phyloP scores from a whole-genome alignment of 2,113 vertebrate genomes.

The Salminus brasiliensis region DNA sequence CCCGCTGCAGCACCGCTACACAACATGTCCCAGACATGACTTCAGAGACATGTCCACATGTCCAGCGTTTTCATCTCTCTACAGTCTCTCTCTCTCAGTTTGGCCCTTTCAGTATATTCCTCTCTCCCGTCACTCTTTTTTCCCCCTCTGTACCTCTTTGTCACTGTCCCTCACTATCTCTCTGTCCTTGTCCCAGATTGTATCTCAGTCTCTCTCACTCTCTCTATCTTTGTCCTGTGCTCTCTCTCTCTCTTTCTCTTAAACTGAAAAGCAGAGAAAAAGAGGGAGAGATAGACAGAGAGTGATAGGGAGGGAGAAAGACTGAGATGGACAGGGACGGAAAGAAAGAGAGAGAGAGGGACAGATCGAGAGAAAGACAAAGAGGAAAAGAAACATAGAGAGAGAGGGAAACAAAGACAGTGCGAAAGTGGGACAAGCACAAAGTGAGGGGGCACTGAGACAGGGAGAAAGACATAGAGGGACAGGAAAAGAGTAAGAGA shows the following conservation, averaged over 20 bases:
- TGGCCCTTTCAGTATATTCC: too few relatives aligned
- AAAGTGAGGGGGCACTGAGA: neutral
- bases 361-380: conserved; percentile 16
- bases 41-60: neutral
- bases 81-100: too few relatives aligned
- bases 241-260: too few relatives aligned
- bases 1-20: neutral
- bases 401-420: neutral
- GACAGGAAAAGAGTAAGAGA: conserved; percentile 46
- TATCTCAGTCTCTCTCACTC: too few relatives aligned
- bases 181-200: too few relatives aligned
- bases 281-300: neutral
- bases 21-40: neutral
- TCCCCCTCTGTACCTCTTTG: too few relatives aligned
- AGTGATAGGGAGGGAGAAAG: neutral
- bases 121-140: too few relatives aligned
- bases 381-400: neutral
- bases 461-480: neutral
- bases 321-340: neutral
- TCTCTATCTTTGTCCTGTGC: too few relatives aligned
- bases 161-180: too few relatives aligned
- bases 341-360: conserved; percentile 41
- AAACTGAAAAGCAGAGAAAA: too few relatives aligned
- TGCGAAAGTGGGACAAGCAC: neutral
- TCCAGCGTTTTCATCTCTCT: neutral